A percentile compares a stretch with the other conserved stretches of the same genome.
phyloP scores from a whole-genome alignment of 1,140 invertebrate species.

The Venustaconcha ellipsiformis region DNA sequence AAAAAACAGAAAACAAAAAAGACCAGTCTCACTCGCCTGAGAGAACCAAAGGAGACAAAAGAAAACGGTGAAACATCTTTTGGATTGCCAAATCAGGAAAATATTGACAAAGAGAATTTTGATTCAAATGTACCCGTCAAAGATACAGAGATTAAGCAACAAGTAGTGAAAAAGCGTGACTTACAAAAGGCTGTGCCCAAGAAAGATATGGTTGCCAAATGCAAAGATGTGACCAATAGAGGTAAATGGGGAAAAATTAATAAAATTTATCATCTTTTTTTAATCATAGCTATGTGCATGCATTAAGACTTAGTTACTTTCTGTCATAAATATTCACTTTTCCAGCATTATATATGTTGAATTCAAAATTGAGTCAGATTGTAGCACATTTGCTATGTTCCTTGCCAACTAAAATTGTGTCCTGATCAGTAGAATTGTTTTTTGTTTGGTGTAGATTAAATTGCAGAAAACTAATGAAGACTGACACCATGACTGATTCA shows the following conservation, averaged over 20 bases:
- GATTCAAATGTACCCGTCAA: slow-evolving; percentile 3
- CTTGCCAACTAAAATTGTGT: no score
- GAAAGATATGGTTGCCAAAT: slow-evolving; percentile 7
- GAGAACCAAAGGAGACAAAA: slow-evolving; percentile 21
- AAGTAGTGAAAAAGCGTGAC: slow-evolving; percentile 7
- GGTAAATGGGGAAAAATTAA: slow-evolving; percentile 29
- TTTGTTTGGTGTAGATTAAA: not conserved
- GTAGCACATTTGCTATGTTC: no score
- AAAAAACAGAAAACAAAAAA: slow-evolving; percentile 35
- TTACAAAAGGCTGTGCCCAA: slow-evolving; percentile 23
- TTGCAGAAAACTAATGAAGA: no score
- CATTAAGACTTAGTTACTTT: not conserved
- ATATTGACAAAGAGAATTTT: slow-evolving; percentile 7
- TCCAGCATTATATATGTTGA: no score
- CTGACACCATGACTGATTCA: no score
- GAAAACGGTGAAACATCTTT: slow-evolving; percentile 10
- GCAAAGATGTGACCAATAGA: slow-evolving; percentile 48
- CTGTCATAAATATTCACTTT: no score
- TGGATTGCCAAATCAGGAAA: not conserved
- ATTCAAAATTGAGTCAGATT: no score
- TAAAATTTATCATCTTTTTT: not conserved
- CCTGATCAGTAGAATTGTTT: not conserved
- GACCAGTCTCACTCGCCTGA: slow-evolving; percentile 15
- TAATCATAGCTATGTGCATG: not conserved
- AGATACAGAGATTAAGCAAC: slow-evolving; percentile 1